Evolutionary conservation across 2,797 vertebrate genomes (phyloP), one percentile per base, ranked within the genome.

Genomic region (Brachyalestes nurse): DNA sequence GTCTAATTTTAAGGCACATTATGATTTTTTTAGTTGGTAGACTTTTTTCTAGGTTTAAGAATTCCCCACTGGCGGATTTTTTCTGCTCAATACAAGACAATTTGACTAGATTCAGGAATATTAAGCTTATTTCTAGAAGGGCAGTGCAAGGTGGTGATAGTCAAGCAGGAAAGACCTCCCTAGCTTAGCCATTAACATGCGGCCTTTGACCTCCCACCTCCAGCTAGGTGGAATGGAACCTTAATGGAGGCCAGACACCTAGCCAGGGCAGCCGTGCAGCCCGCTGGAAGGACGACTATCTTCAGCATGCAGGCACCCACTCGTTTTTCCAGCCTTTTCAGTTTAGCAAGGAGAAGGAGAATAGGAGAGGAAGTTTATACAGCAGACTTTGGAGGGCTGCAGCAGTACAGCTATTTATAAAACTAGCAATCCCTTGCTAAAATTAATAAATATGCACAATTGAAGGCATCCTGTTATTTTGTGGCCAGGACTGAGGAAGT

Each of bases 381-480:
- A 92, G 90, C 88, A 85, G 79, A 91, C 85, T 89, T 81, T 85
- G 78, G 82, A 86, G 87, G 84, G 88, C 88, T 85, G 84, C 90
- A 89, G 86, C 87, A 92, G 84, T 81, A 81, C 74, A 82, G 86
- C 91, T 94, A 94, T 94, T 94, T 93, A 93, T 93, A 92, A 92
- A 91, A 88, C 86, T 88, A 88, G 90, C 88, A 86, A 90, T 90
- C 79, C 87, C 80, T 86, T 77, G 78, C 87, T 91, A 90, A 92
- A 92, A 95, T 94, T 95, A 95, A 95, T 95, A 95, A 95, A 95
- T 92, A 92, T 77, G 70, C 90, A 92, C 93, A 94, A 95, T 94
- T 93, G 93, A 94, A 94, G 93, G 89, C 91, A 94, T 95, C 94
- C 94, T 95, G 94, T 95, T 95, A 95, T 95, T 95, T 95, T 91